Base-by-base conservation (phyloP, 1,140 invertebrate species). In the Drosophila santomea region DNA sequence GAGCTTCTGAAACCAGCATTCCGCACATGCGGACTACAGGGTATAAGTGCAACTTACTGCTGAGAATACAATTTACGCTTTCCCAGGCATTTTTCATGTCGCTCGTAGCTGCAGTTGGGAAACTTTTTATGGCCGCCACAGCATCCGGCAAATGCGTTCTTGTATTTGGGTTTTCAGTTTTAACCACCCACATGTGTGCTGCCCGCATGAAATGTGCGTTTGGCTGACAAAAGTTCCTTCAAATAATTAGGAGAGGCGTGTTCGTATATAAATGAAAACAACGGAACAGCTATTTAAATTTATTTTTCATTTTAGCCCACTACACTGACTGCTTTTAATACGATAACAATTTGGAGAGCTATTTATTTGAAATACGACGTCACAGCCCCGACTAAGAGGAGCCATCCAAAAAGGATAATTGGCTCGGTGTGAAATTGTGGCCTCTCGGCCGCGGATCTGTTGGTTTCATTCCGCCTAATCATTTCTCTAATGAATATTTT, bases 41-140 rank as follows among this genome's bases (percentile, higher is more conserved):
- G 25, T 43, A 62, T n/a, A 15, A 15, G 32, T 41, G 62, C n/a
- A 73, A 77, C 56, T 69, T 81, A 68, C 74, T 68, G 69, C 74
- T 66, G 78, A 43, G 74, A 80, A 67, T 71, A 74, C 74, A 83
- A 83, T 83, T 81, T 83, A 83, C 80, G 78, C 80, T 74, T 81
- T 75, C 35, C 64, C 71, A 64, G 80, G 61, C 79, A 81, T 82
- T 83, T 83, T 83, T 82, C 80, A 83, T 82, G 69, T 75, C 57
- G 56, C 64, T 51, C 55, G 61, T 60, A 47, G 43, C 39, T 83
- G 45, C 56, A 57, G 44, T 66, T 74, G 69, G 63, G 41, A 83
- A 83, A 83, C 57, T 83, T 81, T 83, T 83, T 83, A 83, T 75
- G 58, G 79, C 61, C 74, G 50, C 71, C 79, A 58, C 80, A 78